A percentile compares a stretch with the other conserved stretches of the same genome.
phyloP scores from a whole-genome alignment of 2,113 vertebrate species.

The Chunga burmeisteri region DNA sequence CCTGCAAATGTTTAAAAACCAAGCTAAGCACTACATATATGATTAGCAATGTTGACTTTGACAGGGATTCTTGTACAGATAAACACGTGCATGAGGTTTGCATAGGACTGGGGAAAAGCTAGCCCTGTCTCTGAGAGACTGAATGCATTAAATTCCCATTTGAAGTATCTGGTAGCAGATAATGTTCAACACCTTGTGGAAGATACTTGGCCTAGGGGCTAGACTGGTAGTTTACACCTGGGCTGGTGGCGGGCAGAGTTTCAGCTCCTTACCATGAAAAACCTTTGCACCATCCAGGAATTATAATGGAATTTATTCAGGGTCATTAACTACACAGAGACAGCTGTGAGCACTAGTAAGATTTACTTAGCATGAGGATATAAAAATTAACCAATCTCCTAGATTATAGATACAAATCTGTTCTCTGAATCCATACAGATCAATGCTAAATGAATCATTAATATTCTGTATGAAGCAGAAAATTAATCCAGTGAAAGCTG shows the following conservation, averaged over 20 bases:
- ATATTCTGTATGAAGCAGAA: conserved; percentile 13
- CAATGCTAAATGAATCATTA: conserved; percentile 62
- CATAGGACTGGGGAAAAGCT: background rate
- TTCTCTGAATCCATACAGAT: background rate
- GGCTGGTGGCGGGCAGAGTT: background rate
- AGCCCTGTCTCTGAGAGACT: background rate
- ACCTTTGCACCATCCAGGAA: conserved; percentile 23
- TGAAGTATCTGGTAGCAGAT: background rate
- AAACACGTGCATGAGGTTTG: background rate
- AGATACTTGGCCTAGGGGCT: background rate
- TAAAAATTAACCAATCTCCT: conserved; percentile 50
- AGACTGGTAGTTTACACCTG: background rate
- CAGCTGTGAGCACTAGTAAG: conserved; percentile 41
- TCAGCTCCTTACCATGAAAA: conserved; percentile 24
- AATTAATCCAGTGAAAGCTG: background rate
- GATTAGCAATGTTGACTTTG: background rate
- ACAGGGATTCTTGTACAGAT: background rate
- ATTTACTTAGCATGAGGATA: conserved; percentile 31
- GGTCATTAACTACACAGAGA: conserved; percentile 22
- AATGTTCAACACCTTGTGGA: background rate
- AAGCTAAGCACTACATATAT: background rate
- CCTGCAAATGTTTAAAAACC: background rate
- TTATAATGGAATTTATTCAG: conserved; percentile 61
- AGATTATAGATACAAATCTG: conserved; percentile 40
- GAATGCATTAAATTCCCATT: background rate